Evolutionary conservation across 2,888 invertebrate genomes (phyloP), one percentile per base, ranked within the genome.

Genomic region (Nomada fucata): DNA sequence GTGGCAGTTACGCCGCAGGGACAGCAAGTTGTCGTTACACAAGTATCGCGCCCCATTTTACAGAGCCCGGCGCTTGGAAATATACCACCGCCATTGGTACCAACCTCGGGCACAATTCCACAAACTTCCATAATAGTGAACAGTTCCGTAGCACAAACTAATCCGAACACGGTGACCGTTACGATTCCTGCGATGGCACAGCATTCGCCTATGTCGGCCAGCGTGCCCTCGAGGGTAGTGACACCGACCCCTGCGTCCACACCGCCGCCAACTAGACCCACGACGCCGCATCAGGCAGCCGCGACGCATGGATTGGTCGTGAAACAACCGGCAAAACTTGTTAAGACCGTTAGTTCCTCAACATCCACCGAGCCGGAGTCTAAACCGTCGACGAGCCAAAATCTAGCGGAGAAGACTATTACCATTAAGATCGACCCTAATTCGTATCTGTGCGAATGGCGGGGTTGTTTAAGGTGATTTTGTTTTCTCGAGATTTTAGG

Each of bases 361-460:
- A 92, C 91, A 5, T 92, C 92, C 9, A 91, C 90, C 3, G 93
- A 92, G 23, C 85, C 87, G 0, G 92, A 92, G 67, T 86, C 82
- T 4, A 90, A 90, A 64, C 85, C 88, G 9, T 87, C 89, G 13
- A 88, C 85, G 7, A 89, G 87, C n/a, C 90, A 90, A 9, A 77
- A 85, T 57, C 82, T 89, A 80, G 53, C 57, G 7, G 92, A 91
- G n/a, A 90, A 93, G 74, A 93, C 93, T 18, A 92, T 94, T 57
- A 93, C 93, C 7, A 93, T 94, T 50, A 94, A 93, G 84, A 92
- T 93, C 36, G 93, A 94, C 79, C 93, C 93, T 0, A 93, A 93
- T 76, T 91, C 93, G 4, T 93, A 91, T 78, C 82, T 98, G 72
- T 99, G 99, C 93, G 99, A 99, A 93, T 99, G 99, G 99, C 96